Conservation (phyloP, 1,140 invertebrate species). For the Heliconius melpomene region DNA sequence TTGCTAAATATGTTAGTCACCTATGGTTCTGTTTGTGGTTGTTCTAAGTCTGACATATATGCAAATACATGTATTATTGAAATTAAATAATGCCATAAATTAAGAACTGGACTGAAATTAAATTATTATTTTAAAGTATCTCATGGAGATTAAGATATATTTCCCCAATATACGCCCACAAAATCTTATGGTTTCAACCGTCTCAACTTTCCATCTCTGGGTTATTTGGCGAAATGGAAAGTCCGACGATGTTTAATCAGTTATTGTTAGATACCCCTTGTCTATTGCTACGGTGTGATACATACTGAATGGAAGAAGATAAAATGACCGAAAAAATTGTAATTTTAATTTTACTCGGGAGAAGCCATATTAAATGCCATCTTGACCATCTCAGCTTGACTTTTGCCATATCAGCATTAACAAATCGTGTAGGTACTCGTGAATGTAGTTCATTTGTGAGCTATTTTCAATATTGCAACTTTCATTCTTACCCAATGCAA, state of each 20-base stretch:
- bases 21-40: too few species aligned
- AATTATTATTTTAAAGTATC: not conserved
- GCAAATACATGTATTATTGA: not conserved
- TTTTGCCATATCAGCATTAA: constrained; percentile 17
- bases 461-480: constrained; percentile 46
- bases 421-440: constrained; percentile 9
- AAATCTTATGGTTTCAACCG: not conserved
- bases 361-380: not conserved
- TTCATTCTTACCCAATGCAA: constrained; percentile 43
- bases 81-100: too few species aligned
- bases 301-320: too few species aligned
- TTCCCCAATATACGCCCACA: not conserved
- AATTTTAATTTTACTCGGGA: not conserved
- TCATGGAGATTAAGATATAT: too few species aligned
- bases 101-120: not conserved
- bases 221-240: not conserved
- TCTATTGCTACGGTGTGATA: too few species aligned
- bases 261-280: not conserved
- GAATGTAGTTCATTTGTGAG: constrained; percentile 33
- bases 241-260: not conserved
- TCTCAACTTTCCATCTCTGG: not conserved
- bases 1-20: not conserved
- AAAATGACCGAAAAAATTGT: too few species aligned
- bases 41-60: not conserved
- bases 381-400: constrained; percentile 16